Base-by-base conservation (phyloP, 2,113 vertebrate genomes). In the Ceyx cyanopectus region DNA sequence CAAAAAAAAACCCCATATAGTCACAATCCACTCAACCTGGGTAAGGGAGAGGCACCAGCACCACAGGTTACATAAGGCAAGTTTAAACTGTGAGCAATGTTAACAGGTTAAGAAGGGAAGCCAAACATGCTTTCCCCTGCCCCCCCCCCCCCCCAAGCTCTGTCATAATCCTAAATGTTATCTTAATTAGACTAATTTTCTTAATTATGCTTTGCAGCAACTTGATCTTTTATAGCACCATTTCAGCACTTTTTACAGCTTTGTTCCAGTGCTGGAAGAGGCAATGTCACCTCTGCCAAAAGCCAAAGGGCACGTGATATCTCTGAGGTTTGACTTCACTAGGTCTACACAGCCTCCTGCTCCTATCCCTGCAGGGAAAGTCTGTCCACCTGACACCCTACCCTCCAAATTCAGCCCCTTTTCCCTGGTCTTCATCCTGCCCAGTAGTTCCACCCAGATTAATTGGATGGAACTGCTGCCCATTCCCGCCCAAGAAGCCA, bases 111-210 rank as follows among this genome's bases (percentile, higher is more conserved):
- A 87, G 30, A 58, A 93, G 78, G 87, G 72, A 96, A 94, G 82
- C 65, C 17, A 17, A 90, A 76, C 43, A 62, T 1, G 1, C 73
- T 62, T 74, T 66, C 30, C 45, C 41, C 43, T 6, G 2, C 41
- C 18, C 16, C 37, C 14, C 41, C 18, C 16, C 37, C 14, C 29
- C 40, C 18, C 30, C 29, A 79, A 79, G 78, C 40, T 92, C 85
- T 87, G 66, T 87, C 93, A 85, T 87, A 93, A 94, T 85, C 89
- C 87, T 87, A 65, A 94, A 94, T 65, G 85, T 91, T 94, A 94
- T 87, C 89, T 94, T 92, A 89, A 94, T 91, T 85, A 87, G 84
- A 32, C 75, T 82, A 85, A 90, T 93, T 93, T 89, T 96, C 81
- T 94, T 92, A 94, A 93, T 95, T 84, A 73, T 51, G n/a, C 81